Evolutionary conservation across 2,888 invertebrate species (phyloP).

Genomic region (Unio delphinus): DNA sequence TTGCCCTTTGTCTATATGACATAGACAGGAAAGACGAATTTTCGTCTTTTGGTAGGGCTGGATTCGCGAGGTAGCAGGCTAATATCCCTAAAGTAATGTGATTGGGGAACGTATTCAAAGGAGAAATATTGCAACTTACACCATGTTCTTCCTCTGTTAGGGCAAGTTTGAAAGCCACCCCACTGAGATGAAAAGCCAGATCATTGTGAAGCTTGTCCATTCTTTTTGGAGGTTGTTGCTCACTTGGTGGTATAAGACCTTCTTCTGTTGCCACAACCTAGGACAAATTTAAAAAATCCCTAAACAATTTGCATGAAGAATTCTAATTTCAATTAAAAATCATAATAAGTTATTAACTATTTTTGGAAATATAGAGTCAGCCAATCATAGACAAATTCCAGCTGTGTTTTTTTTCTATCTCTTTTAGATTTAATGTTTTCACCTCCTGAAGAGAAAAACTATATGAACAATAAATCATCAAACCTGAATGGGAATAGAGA

Average conservation of each 20-base stretch:
- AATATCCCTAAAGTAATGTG: too few species aligned
- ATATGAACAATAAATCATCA: too few species aligned
- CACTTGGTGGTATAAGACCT: slow-evolving; percentile 63
- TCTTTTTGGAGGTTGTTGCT: slow-evolving; percentile 52
- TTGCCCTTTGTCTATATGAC: too few species aligned
- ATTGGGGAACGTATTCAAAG: too few species aligned
- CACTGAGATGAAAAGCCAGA: slow-evolving; percentile 60
- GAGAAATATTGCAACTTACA: slow-evolving; percentile 39
- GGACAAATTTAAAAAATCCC: not conserved
- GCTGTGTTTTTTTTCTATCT: too few species aligned
- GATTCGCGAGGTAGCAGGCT: too few species aligned
- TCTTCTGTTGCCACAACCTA: slow-evolving; percentile 67
- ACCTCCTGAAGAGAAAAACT: too few species aligned
- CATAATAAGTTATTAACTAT: not conserved
- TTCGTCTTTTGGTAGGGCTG: too few species aligned
- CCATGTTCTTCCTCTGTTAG: slow-evolving; percentile 63
- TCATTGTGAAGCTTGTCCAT: slow-evolving; percentile 61
- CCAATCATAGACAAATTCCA: too few species aligned
- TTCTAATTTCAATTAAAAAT: not conserved
- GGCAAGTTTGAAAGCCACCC: slow-evolving; percentile 64
- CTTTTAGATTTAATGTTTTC: too few species aligned
- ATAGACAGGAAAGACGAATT: too few species aligned
- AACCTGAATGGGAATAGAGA: too few species aligned
- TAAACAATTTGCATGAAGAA: not conserved
- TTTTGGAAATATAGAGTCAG: not conserved